These are phyloP conservation scores for Forbesichthys agassizii DNA, from an alignment of 2,113 vertebrate genomes.

Conservation along the genomic window DNA sequence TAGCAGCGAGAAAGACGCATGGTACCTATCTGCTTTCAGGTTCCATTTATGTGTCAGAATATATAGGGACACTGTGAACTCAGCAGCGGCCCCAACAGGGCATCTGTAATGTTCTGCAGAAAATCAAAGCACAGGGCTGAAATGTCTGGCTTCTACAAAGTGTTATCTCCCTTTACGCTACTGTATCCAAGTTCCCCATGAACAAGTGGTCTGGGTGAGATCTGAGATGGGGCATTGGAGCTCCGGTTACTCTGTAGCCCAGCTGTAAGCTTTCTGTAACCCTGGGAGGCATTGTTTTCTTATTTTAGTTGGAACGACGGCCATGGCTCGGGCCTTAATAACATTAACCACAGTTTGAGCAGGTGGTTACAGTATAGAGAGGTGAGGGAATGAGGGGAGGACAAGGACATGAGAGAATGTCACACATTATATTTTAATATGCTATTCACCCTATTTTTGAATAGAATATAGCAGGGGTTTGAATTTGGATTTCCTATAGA, in stretches of 20 bases:
- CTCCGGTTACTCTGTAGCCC: constrained; percentile 54
- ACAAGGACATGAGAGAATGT: background rate
- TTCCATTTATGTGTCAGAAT: too few species aligned
- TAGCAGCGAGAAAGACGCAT: too few species aligned
- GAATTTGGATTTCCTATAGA: background rate
- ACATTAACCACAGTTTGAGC: constrained; percentile 61
- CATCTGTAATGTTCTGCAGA: background rate
- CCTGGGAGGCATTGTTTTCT: constrained; percentile 60
- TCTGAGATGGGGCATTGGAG: constrained; percentile 27
- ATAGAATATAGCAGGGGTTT: too few species aligned
- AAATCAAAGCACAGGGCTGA: constrained; percentile 22
- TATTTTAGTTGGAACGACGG: constrained; percentile 66
- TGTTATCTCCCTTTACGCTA: constrained; percentile 43
- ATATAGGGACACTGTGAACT: too few species aligned
- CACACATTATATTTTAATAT: too few species aligned
- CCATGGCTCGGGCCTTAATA: constrained; percentile 57
- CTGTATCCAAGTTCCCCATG: constrained; percentile 32
- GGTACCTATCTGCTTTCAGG: background rate
- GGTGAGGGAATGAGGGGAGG: background rate
- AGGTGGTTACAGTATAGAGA: constrained; percentile 45
- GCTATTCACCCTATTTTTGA: too few species aligned
- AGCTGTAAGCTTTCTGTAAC: constrained; percentile 58
- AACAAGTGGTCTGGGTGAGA: constrained; percentile 32
- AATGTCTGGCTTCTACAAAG: constrained; percentile 32
- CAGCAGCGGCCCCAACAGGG: background rate